Conservation (phyloP, 2,797 vertebrate genomes). For the Geotrypetes seraphini region DNA sequence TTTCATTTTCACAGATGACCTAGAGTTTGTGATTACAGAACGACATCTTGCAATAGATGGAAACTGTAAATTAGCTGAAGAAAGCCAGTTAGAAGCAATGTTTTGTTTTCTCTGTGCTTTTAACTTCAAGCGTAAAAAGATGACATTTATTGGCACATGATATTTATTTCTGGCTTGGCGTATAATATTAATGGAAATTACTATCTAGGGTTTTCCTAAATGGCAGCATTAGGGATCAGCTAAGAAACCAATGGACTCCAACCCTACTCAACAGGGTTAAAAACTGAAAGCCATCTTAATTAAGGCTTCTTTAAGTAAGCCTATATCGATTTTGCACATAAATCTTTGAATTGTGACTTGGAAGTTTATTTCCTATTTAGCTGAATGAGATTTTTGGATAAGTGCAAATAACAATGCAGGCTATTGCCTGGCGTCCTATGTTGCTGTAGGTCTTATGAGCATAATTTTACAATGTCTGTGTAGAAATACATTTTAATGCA, state of each 20-base stretch:
- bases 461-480: constrained; percentile 18
- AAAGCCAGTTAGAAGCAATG: neutral
- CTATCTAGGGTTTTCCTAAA: neutral
- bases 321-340: neutral
- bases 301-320: no score
- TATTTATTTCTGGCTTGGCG: no score
- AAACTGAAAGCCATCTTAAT: no score
- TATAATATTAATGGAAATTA: neutral
- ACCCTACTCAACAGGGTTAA: neutral
- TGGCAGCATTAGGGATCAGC: neutral
- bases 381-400: constrained; percentile 8
- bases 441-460: constrained; percentile 23
- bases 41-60: constrained; percentile 1
- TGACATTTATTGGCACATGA: neutral
- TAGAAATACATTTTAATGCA: constrained; percentile 26
- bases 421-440: constrained; percentile 5
- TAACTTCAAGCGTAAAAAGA: neutral
- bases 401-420: constrained; percentile 13
- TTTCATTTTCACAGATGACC: constrained; percentile 13
- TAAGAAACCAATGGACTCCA: neutral
- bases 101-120: neutral
- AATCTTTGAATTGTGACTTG: constrained; percentile 11
- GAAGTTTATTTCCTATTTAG: constrained; percentile 11
- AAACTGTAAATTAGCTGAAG: constrained; percentile 2
- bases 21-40: constrained; percentile 3